These are phyloP conservation scores for Stegodyphus mimosarum DNA, from an alignment of 1,140 invertebrate genomes.

Conservation along the genomic window DNA sequence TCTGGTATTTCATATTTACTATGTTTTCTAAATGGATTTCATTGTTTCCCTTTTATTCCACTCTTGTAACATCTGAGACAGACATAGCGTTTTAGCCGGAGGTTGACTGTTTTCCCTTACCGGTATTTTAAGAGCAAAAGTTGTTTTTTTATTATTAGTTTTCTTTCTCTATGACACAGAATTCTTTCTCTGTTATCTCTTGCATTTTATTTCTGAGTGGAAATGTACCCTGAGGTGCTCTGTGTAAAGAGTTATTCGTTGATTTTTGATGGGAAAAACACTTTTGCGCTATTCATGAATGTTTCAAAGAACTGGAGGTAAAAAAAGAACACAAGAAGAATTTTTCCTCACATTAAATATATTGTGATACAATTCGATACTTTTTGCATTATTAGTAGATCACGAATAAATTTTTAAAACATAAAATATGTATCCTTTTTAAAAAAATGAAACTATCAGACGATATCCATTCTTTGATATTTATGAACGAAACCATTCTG, in stretches of 20 bases:
- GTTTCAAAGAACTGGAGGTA: not conserved
- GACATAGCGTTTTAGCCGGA: not conserved
- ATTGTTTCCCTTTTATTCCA: no score
- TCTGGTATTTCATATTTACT: no score
- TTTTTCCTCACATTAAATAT: no score
- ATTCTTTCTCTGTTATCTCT: not conserved
- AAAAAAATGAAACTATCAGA: no score
- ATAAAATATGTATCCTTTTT: no score
- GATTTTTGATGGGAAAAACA: slow-evolving; percentile 13
- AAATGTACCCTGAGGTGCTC: slow-evolving; percentile 8
- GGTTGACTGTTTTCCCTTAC: not conserved
- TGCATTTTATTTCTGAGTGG: slow-evolving; percentile 10
- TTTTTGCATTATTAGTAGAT: no score
- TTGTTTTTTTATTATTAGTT: not conserved
- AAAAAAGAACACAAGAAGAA: not conserved
- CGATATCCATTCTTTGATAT: no score
- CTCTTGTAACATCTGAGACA: not conserved
- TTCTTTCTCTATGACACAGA: not conserved
- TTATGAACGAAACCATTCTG: no score
- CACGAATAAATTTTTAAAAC: no score
- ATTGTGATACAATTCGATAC: no score
- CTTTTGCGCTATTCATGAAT: slow-evolving; percentile 10
- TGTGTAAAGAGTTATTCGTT: not conserved
- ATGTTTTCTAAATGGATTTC: no score
- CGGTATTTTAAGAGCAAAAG: slow-evolving; percentile 1